Conservation (phyloP, 2,888 invertebrate species). For the Vanessa cardui region DNA sequence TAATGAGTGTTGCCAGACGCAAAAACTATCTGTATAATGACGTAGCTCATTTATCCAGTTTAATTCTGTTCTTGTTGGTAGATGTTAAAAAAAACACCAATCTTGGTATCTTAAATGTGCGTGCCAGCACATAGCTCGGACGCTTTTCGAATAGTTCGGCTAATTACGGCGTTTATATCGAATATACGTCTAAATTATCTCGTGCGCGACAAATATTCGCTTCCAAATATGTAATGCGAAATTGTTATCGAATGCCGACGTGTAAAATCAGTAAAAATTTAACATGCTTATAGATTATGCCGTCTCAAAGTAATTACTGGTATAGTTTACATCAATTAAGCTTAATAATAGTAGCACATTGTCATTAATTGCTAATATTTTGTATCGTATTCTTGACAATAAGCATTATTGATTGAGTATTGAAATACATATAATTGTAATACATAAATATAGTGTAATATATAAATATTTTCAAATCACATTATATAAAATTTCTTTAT, state of each 20-base stretch:
- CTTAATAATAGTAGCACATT: no score
- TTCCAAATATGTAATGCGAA: background rate
- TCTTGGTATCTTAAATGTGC: slow-evolving; percentile 63
- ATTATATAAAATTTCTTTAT: no score
- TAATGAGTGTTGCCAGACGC: slow-evolving; percentile 76
- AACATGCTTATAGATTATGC: background rate
- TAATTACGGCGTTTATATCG: slow-evolving; percentile 29
- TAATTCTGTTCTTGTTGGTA: slow-evolving; percentile 62
- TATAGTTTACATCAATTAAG: no score
- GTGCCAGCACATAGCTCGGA: slow-evolving; percentile 38
- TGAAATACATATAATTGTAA: no score
- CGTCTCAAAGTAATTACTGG: no score
- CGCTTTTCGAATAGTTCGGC: slow-evolving; percentile 18
- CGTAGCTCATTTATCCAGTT: slow-evolving; percentile 61
- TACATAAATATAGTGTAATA: no score
- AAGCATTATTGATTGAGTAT: no score
- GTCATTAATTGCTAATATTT: no score
- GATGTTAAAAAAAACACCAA: slow-evolving; percentile 53
- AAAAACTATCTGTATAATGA: slow-evolving; percentile 77
- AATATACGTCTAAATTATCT: slow-evolving; percentile 43
- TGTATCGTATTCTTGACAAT: no score
- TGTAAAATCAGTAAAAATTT: slow-evolving; percentile 2
- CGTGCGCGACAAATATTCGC: background rate
- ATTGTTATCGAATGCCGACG: background rate
- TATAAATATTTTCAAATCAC: no score